phyloP scores from a whole-genome alignment of 2,113 vertebrate genomes.

The Forbesichthys agassizii region DNA sequence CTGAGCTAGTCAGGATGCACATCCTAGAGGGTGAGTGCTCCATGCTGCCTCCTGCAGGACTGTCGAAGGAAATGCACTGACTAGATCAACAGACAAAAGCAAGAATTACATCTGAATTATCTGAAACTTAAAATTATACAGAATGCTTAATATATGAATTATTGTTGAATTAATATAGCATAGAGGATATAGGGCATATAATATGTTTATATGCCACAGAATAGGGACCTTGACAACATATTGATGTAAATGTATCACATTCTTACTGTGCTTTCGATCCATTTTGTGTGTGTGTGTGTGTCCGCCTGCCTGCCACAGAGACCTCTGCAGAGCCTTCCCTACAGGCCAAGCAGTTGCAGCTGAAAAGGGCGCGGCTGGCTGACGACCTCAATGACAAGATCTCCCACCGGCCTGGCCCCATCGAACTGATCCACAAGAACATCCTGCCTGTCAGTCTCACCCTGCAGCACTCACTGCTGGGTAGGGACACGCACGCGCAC shows the following conservation, averaged over 20 bases:
- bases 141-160: background rate
- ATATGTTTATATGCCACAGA: no score
- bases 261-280: background rate
- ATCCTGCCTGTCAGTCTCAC: conserved; percentile 90
- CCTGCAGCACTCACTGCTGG: conserved; percentile 68
- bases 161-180: no score
- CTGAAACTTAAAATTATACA: background rate
- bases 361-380: conserved; percentile 92
- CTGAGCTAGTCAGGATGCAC: conserved; percentile 97
- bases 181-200: no score
- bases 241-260: background rate
- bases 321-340: conserved; percentile 96
- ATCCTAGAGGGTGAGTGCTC: conserved; percentile 90
- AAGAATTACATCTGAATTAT: background rate
- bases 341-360: conserved; percentile 95
- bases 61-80: background rate
- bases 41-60: background rate
- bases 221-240: no score
- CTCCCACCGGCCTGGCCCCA: conserved; percentile 92
- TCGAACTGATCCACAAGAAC: conserved; percentile 96
- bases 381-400: conserved; percentile 98
- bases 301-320: conserved; percentile 73
- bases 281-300: conserved; percentile 64
- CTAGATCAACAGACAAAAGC: background rate
- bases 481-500: conserved; percentile 41